Evolutionary conservation across 2,797 vertebrate genomes (phyloP).

Genomic region (Salmo trutta): DNA sequence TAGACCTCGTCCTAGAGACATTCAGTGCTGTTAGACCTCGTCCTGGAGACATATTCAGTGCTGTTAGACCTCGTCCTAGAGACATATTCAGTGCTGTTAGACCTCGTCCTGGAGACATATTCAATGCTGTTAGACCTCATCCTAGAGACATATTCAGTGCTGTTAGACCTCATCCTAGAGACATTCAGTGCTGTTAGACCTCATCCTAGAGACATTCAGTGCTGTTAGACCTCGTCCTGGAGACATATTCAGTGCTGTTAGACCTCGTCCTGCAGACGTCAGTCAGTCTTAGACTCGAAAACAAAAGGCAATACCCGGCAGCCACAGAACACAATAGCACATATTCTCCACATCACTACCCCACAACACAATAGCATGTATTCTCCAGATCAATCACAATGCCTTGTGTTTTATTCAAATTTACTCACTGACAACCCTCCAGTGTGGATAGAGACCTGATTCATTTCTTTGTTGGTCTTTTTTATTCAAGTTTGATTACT

Average conservation of each 20-base stretch:
- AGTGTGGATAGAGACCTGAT: neutral
- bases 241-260: constrained; percentile 22
- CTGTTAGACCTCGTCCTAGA: constrained; percentile 27
- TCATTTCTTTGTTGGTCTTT: neutral
- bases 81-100: constrained; percentile 21
- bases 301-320: constrained; percentile 56
- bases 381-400: constrained; percentile 58
- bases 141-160: neutral
- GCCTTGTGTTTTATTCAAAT: constrained; percentile 60
- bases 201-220: neutral
- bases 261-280: constrained; percentile 40
- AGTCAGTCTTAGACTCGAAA: constrained; percentile 41
- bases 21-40: constrained; percentile 23
- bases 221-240: constrained; percentile 21
- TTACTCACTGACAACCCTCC: constrained; percentile 23
- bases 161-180: constrained; percentile 25
- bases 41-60: neutral
- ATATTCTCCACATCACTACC: constrained; percentile 21
- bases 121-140: constrained; percentile 24
- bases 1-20: constrained; percentile 3
- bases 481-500: neutral
- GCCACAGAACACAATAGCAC: too few species aligned
- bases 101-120: neutral
- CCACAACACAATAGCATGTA: constrained; percentile 49
- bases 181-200: constrained; percentile 23